phyloP scores from a whole-genome alignment of 2,888 invertebrate species.

The Deilephila porcellus region DNA sequence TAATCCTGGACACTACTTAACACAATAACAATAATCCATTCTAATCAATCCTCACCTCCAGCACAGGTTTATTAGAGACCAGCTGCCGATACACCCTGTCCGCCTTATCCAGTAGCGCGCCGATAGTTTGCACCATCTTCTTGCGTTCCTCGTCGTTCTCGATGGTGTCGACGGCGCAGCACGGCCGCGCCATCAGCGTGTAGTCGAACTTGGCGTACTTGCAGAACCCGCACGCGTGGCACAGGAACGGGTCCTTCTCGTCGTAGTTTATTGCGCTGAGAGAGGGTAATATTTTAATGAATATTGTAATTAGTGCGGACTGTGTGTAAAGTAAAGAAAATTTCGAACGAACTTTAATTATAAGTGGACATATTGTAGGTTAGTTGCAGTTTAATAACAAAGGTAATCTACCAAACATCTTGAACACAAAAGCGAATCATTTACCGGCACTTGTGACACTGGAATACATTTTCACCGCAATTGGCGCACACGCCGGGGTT shows the following conservation, averaged over 20 bases:
- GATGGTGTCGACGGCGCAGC: conserved; percentile 98
- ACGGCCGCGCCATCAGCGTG: conserved; percentile 94
- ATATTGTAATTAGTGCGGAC: no score
- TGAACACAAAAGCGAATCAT: conserved; percentile 40
- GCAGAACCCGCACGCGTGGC: conserved; percentile 99
- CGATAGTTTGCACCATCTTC: conserved; percentile 96
- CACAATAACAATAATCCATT: no score
- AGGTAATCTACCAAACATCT: no score
- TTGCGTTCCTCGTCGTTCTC: conserved; percentile 98
- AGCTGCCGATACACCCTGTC: conserved; percentile 97
- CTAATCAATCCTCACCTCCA: conserved; percentile 86
- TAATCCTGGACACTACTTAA: no score
- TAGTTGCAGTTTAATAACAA: no score
- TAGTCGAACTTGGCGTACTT: conserved; percentile 99
- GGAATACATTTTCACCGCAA: conserved; percentile 99
- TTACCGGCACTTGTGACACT: conserved; percentile 98
- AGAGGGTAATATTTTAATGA: no score
- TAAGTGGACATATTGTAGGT: no score
- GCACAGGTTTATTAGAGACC: conserved; percentile 94
- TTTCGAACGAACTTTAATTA: no score
- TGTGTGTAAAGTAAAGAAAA: no score
- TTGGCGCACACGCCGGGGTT: conserved; percentile 99
- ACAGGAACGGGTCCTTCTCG: conserved; percentile 99
- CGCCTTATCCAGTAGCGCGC: conserved; percentile 95
- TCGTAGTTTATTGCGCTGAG: conserved; percentile 98